phyloP scores from a whole-genome alignment of 2,797 vertebrate species.

The Oreortyx pictus region DNA sequence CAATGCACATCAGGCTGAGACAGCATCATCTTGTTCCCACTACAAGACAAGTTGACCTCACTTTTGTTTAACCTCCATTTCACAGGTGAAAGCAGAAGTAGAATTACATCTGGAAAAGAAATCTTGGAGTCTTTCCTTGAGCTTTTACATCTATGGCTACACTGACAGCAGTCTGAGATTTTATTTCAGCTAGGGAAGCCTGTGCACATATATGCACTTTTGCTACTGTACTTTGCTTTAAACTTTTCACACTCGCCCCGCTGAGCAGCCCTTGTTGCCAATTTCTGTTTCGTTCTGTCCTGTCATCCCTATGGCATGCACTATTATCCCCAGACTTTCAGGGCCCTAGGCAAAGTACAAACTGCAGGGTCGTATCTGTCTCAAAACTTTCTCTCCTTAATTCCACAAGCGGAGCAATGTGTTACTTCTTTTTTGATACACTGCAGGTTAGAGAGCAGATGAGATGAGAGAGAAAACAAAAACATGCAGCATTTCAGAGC shows the following conservation, averaged over 20 bases:
- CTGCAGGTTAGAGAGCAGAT: conserved; percentile 13
- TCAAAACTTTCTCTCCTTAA: neutral
- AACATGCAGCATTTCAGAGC: neutral
- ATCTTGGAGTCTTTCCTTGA: neutral
- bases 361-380: neutral
- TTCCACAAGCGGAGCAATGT: neutral
- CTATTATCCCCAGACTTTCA: neutral
- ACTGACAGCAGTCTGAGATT: neutral
- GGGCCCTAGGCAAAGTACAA: neutral
- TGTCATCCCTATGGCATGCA: neutral
- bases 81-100: neutral
- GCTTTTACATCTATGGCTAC: neutral
- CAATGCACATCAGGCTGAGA: neutral
- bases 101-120: neutral
- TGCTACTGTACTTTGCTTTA: neutral
- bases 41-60: neutral
- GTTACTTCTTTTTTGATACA: neutral
- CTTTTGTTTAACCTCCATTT: neutral
- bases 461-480: conserved; percentile 6
- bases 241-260: neutral
- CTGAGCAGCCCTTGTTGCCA: neutral
- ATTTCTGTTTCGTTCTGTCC: neutral
- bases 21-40: rapidly evolving
- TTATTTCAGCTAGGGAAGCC: neutral
- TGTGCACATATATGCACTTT: neutral